Evolutionary conservation across 2,797 vertebrate species (phyloP).

Genomic region (Falco cherrug): DNA sequence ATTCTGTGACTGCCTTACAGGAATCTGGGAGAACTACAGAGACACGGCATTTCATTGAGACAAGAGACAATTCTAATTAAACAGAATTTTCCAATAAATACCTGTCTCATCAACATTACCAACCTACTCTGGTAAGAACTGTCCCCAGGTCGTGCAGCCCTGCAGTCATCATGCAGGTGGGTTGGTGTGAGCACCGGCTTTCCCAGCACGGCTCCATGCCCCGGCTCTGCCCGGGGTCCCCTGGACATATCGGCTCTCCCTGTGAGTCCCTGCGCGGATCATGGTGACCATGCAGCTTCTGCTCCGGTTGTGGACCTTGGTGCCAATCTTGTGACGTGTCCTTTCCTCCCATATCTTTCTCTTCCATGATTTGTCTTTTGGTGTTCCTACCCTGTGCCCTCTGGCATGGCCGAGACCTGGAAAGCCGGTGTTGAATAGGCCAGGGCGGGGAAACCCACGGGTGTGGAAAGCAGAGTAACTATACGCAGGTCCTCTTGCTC

Average conservation of each 20-base stretch:
- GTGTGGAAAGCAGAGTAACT: not conserved
- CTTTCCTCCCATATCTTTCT: too few species aligned
- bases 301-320: not conserved
- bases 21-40: not conserved
- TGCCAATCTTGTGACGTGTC: fast-evolving
- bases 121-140: conserved; percentile 30
- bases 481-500: not conserved
- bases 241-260: not conserved
- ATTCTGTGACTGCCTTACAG: too few species aligned
- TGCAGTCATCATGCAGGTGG: not conserved
- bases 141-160: conserved; percentile 30
- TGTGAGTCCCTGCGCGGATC: not conserved
- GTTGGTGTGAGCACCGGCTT: not conserved
- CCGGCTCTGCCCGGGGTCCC: not conserved
- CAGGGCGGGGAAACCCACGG: too few species aligned
- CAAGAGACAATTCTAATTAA: not conserved
- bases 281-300: not conserved
- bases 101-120: not conserved
- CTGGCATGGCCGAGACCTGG: not conserved
- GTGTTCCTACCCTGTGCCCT: not conserved
- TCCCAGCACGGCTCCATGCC: not conserved
- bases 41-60: not conserved
- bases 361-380: not conserved
- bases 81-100: conserved; percentile 37
- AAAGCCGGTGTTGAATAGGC: not conserved